Percentiles rank a stretch among this genome's conserved stretches.
Conservation (phyloP, 2,113 vertebrate species). For the Nipponia nippon region DNA sequence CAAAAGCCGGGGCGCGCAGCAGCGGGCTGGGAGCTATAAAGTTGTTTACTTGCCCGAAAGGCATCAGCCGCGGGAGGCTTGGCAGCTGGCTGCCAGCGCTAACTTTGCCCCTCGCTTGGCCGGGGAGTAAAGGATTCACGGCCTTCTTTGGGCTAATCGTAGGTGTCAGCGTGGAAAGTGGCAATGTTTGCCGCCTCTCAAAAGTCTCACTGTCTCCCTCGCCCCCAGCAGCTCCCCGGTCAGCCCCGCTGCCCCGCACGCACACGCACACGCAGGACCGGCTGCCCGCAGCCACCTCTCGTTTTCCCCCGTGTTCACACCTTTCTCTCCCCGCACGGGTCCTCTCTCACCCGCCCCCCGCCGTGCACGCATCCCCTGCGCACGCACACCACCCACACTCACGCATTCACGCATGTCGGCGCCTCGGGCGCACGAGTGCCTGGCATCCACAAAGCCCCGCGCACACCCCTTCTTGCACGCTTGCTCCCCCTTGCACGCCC, state of each 20-base stretch:
- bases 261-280: neutral
- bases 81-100: constrained; percentile 25
- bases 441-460: neutral
- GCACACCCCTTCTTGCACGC: neutral
- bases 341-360: neutral
- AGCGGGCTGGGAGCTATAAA: neutral
- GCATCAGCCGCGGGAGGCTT: constrained; percentile 13
- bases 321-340: neutral
- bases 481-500: neutral
- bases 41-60: constrained; percentile 36
- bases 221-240: neutral
- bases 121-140: constrained; percentile 44
- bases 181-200: constrained; percentile 50
- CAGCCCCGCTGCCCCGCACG: neutral
- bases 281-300: neutral
- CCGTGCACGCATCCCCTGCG: neutral
- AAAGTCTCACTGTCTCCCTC: constrained; percentile 10
- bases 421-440: accelerated
- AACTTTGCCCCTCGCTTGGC: constrained; percentile 39
- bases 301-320: neutral
- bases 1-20: neutral
- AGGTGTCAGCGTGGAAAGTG: constrained; percentile 69
- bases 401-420: accelerated
- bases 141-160: constrained; percentile 53
- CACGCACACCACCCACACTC: accelerated